Base-by-base conservation (phyloP, 1,140 invertebrate species). In the Spodoptera litura region DNA sequence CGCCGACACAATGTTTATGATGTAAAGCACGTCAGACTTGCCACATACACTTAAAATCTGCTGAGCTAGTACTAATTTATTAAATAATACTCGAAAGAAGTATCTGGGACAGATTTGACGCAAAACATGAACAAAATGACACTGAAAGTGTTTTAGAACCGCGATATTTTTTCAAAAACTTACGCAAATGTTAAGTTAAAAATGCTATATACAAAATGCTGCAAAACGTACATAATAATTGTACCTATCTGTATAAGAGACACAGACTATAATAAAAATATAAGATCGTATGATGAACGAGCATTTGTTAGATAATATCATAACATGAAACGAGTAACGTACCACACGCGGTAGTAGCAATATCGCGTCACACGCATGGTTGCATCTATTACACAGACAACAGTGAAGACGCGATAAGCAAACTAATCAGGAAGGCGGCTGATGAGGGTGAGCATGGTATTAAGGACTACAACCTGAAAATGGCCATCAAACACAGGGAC, bases 1-100 rank as follows among this genome's bases (percentile, higher is more conserved):
- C 49, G 56, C 59, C 53, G 52, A 59, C 62, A 49, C 35, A 62
- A 58, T 58, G 75, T 78, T 78, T 78, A 78, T 78, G 75, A 68
- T 78, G 15, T 74, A 25, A 73, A 51, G 56, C 72, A 74, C 44
- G 53, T 49, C 64, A 55, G 68, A 35, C 13, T 70, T 52, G 66
- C 49, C 20, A 52, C 49, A 31, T 53, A 49, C 51, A 49, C 66
- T 53, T 9, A 11, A 71, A 71, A 71, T 56, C 52, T 71, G 53
- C 53, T 56, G 44, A 55, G 25, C 31, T 51, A 74, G 44, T 59
- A 51, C 15, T 27, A 51, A 15, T 74, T 74, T 74, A 74, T 74
- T 74, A 51, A 74, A 38, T 27, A 61, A 25, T 53, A 51, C 11
- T 52, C 20, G 25, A 56, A 56, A 8, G 20, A 15, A 56, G 55